Evolutionary conservation across 2,797 vertebrate genomes (phyloP).

Genomic region (Onychomys arenicola): DNA sequence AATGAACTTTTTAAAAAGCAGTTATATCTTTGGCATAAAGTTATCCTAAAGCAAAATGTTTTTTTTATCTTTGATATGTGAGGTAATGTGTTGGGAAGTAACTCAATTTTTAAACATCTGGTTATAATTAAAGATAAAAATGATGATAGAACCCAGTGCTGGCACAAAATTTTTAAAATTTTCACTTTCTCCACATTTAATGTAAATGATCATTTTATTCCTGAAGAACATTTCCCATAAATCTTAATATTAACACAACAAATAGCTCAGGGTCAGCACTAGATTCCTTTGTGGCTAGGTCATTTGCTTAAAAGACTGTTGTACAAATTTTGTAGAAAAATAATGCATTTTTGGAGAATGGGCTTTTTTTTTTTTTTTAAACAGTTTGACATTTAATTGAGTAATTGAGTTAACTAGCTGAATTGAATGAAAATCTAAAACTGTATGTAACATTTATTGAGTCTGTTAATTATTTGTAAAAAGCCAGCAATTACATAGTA

Average conservation of each 20-base stretch:
- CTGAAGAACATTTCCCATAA: conserved; percentile 46
- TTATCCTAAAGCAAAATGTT: not conserved
- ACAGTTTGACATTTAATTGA: conserved; percentile 57
- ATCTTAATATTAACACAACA: conserved; percentile 15
- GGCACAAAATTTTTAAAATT: conserved; percentile 38
- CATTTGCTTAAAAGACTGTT: conserved; percentile 54
- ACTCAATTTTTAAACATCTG: conserved; percentile 37
- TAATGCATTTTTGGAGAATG: conserved; percentile 63
- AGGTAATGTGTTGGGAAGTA: conserved; percentile 42
- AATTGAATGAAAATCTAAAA: conserved; percentile 61
- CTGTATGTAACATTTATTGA: conserved; percentile 64
- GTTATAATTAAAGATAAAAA: conserved; percentile 58
- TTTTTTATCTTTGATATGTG: conserved; percentile 42
- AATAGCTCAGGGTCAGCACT: conserved; percentile 31
- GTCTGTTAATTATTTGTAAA: conserved; percentile 70
- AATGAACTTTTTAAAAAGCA: conserved; percentile 11
- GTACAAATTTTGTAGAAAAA: conserved; percentile 46
- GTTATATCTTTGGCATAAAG: conserved; percentile 1
- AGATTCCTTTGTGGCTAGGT: conserved; percentile 34
- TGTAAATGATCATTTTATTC: conserved; percentile 61
- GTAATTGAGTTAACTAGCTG: conserved; percentile 43
- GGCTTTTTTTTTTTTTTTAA: conserved; percentile 48
- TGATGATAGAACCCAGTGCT: conserved; percentile 18
- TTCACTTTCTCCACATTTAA: conserved; percentile 35
- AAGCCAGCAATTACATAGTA: conserved; percentile 56